phyloP scores from a whole-genome alignment of 2,888 invertebrate species.

The Athalia circularis region DNA sequence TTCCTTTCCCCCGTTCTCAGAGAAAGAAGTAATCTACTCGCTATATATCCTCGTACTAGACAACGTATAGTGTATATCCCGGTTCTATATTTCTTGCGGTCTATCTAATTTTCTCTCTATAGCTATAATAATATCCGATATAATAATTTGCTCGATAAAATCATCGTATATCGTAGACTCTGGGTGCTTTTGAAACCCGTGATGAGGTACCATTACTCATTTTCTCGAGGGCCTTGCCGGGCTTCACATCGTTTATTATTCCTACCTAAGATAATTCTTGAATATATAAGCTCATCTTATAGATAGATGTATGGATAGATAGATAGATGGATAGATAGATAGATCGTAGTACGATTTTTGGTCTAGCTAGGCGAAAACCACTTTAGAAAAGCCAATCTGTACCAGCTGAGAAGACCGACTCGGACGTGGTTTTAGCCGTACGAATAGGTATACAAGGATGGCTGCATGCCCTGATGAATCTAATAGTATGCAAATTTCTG shows the following conservation, averaged over 20 bases:
- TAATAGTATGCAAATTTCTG: slow-evolving; percentile 36
- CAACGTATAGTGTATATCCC: too few species aligned
- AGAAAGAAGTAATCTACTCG: too few species aligned
- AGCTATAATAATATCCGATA: background rate
- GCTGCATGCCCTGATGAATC: slow-evolving; percentile 16
- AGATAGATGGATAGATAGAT: too few species aligned
- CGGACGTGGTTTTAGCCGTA: background rate
- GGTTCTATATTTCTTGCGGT: too few species aligned
- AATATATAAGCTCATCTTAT: too few species aligned
- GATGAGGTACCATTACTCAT: slow-evolving; percentile 19
- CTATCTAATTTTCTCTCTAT: background rate
- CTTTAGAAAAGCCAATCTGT: background rate
- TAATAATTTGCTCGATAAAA: slow-evolving; percentile 9
- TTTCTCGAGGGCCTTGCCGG: background rate
- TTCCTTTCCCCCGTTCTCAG: too few species aligned
- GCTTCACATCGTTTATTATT: too few species aligned
- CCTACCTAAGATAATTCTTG: too few species aligned
- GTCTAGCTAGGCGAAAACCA: background rate
- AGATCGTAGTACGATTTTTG: too few species aligned
- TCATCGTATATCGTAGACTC: too few species aligned
- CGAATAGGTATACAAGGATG: background rate
- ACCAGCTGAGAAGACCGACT: background rate
- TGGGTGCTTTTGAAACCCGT: background rate
- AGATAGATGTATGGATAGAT: too few species aligned
- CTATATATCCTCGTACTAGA: too few species aligned